phyloP scores from a whole-genome alignment of 1,140 invertebrate genomes.

The Cheumatopsyche charites region DNA sequence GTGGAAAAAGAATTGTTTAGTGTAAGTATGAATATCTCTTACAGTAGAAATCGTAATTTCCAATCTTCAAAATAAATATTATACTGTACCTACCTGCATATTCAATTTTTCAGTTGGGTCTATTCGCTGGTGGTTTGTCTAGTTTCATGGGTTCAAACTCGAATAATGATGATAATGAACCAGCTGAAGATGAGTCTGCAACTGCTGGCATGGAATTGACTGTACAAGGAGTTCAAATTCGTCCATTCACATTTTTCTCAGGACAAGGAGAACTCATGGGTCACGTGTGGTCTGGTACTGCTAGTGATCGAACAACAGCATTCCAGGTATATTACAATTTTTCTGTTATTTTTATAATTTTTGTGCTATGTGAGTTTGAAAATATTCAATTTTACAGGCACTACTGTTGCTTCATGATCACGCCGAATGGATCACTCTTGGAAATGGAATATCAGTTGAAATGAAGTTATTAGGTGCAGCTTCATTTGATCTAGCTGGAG shows the following conservation, averaged over 20 bases:
- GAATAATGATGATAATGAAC: conserved; percentile 58
- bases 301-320: conserved; percentile 80
- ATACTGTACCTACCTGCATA: too few relatives aligned
- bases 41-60: too few relatives aligned
- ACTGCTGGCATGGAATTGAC: conserved; percentile 87
- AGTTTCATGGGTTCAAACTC: conserved; percentile 66
- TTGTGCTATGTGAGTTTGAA: neutral
- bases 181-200: conserved; percentile 64
- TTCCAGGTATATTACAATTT: conserved; percentile 66
- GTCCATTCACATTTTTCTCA: conserved; percentile 85
- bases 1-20: conserved; percentile 62
- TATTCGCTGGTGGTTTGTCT: conserved; percentile 80
- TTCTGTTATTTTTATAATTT: neutral
- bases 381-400: conserved; percentile 63
- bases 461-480: conserved; percentile 72
- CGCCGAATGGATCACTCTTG: conserved; percentile 70
- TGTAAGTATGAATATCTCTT: conserved; percentile 50
- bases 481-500: conserved; percentile 84
- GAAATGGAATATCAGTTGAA: conserved; percentile 76
- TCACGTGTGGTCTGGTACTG: conserved; percentile 86
- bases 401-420: conserved; percentile 78
- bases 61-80: too few relatives aligned
- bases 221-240: conserved; percentile 76
- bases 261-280: conserved; percentile 87
- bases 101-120: conserved; percentile 68